Base-by-base conservation (phyloP, 2,797 vertebrate genomes). In the Heteromormyrus szaboi region DNA sequence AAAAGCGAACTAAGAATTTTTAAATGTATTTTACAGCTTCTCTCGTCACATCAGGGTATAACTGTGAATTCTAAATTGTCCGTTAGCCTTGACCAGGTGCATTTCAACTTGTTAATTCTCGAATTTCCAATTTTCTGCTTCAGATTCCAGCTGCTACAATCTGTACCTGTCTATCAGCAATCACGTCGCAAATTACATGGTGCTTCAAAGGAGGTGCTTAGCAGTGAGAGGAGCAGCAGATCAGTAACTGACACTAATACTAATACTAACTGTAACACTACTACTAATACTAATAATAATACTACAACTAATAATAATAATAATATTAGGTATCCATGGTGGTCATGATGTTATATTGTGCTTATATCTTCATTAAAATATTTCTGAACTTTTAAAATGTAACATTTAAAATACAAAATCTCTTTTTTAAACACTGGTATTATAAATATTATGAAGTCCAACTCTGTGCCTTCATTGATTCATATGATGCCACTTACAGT, bases 1-100 rank as follows among this genome's bases (percentile, higher is more conserved):
- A 89, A 17, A 65, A 85, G 11, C 46, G 81, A 46, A 68, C 72
- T 85, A 5, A 59, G 56, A 46, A 83, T 76, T 62, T 41, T 4
- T 14, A 8, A n/a, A 72, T 41, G 56, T n/a, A 79, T 85, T 88
- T 84, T 84, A 84, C 9, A 51, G 22, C 46, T 84, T 90, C 54
- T 81, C 88, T 93, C 93, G 94, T 95, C 92, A 93, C 93, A 93
- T 93, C 81, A 91, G 91, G 91, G 89, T 92, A 88, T 86, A 92
- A 91, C 90, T 86, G 29, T 54, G 25, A 51, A 84, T 84, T 37
- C 50, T 76, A 85, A 72, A 76, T 59, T 90, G 92, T 93, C 92
- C 93, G 91, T 93, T 92, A 93, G 93, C 93, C 93, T 94, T 94
- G 92, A 93, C 92, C 54, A 65, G 4, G 88, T 41, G 56, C 88